Evolutionary conservation across 2,797 vertebrate species (phyloP).

Genomic region (Macropodus opercularis): DNA sequence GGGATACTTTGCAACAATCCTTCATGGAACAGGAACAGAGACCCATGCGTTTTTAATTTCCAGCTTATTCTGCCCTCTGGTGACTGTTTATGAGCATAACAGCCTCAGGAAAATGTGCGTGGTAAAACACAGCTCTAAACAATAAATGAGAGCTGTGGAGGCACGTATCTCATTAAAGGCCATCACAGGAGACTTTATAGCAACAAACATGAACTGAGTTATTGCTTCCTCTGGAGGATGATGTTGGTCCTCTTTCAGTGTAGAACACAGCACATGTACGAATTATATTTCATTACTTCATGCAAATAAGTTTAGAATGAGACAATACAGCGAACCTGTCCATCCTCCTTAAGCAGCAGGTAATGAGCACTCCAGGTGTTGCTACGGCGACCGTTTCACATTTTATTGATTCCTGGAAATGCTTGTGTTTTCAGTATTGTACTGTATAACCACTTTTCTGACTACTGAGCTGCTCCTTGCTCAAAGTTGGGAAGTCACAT

Average conservation of each 20-base stretch:
- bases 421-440: rapidly evolving
- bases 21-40: rapidly evolving
- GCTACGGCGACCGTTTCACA: not conserved
- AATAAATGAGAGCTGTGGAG: slow-evolving; percentile 17
- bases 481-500: not conserved
- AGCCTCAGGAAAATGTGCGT: slow-evolving; percentile 7
- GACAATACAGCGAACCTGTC: not conserved
- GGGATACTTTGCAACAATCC: too few species aligned
- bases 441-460: not conserved
- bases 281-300: too few species aligned
- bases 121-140: not conserved
- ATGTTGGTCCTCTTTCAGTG: not conserved
- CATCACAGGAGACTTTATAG: not conserved
- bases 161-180: slow-evolving; percentile 20
- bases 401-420: not conserved
- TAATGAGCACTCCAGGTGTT: not conserved
- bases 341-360: not conserved
- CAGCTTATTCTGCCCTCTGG: slow-evolving; percentile 59
- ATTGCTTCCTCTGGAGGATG: not conserved
- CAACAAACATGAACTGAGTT: too few species aligned
- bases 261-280: not conserved
- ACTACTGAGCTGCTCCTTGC: not conserved
- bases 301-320: not conserved
- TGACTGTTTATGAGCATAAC: slow-evolving; percentile 39
- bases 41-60: not conserved